Base-by-base conservation (phyloP, 2,888 invertebrate genomes). In the Empis livida region DNA sequence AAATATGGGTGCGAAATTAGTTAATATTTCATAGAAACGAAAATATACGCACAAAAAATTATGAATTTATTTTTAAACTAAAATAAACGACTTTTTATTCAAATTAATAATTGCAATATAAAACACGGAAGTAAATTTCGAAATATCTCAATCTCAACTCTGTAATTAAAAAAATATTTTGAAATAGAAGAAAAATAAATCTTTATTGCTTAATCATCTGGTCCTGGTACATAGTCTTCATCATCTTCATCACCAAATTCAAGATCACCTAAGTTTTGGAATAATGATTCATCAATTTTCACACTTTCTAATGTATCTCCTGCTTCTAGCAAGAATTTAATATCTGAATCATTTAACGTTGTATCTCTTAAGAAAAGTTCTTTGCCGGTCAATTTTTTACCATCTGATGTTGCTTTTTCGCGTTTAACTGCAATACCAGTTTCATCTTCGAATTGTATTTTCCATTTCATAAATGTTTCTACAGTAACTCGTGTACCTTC, bases 401-500 rank as follows among this genome's bases (percentile, higher is more conserved):
- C 80, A 51, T 84, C 84, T 52, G 79, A 80, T 27, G 79, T 77
- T 43, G 79, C 77, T 50, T 79, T 78, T 61, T 85, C 86, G 48
- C 79, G 74, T 61, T 79, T 82, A 6, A 81, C 81, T 1, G 78
- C 75, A 42, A 84, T 80, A 39, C 84, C 84, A 71, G 84, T 82
- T 64, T 96, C 95, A 31, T 80, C 79, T 66, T 97, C 96, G 74
- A 99, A 99, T 53, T 82, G 78, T 49, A 81, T 77, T 63, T 94
- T 92, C 99, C 99, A 99, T 20, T 79, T 84, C 60, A 95, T 70
- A 69, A 99, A 99, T 9, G 91, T 84, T 70, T 99, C 97, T 1
- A 96, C 91, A 3, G 92, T 88, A 0, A 97, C 97, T 58, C 86
- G 74, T 0, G 95, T 96, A 13, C 96, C 97, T 72, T 95, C 94